phyloP scores from a whole-genome alignment of 2,888 invertebrate species.

The Zonitis immaculata region DNA sequence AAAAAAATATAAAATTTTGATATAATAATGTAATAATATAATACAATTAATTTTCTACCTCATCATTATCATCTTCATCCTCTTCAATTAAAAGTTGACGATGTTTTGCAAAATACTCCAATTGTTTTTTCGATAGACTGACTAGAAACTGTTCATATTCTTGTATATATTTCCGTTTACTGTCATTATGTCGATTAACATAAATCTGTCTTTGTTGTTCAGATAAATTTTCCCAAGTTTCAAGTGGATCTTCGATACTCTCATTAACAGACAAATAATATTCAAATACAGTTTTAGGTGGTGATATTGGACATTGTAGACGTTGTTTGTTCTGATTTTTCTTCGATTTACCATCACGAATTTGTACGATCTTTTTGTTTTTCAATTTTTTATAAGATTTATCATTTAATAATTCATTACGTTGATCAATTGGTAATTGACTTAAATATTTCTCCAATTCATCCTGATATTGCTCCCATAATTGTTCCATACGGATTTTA shows the following conservation, averaged over 20 bases:
- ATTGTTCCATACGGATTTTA: constrained; percentile 8
- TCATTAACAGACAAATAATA: constrained; percentile 5
- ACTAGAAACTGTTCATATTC: constrained; percentile 48
- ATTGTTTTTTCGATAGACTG: constrained; percentile 45
- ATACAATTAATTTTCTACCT: neutral
- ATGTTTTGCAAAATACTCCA: constrained; percentile 27
- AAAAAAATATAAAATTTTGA: neutral
- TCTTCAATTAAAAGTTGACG: neutral
- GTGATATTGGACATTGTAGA: constrained; percentile 3
- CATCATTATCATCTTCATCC: neutral
- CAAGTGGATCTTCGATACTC: neutral
- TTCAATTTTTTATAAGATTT: constrained; percentile 2
- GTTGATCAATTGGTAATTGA: constrained; percentile 9
- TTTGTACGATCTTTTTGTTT: neutral
- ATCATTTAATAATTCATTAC: constrained; percentile 5
- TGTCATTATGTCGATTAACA: constrained; percentile 27
- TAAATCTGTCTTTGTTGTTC: constrained; percentile 49
- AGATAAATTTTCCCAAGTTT: constrained; percentile 44
- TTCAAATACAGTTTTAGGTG: neutral
- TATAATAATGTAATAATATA: neutral
- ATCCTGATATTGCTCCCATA: constrained; percentile 10
- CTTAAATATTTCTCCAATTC: constrained; percentile 10
- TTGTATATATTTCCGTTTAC: constrained; percentile 47
- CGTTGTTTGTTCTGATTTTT: neutral
- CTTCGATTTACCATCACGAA: neutral